These are phyloP conservation scores for Heteromurus nitidus DNA, from an alignment of 2,888 invertebrate genomes.

Conservation along the genomic window DNA sequence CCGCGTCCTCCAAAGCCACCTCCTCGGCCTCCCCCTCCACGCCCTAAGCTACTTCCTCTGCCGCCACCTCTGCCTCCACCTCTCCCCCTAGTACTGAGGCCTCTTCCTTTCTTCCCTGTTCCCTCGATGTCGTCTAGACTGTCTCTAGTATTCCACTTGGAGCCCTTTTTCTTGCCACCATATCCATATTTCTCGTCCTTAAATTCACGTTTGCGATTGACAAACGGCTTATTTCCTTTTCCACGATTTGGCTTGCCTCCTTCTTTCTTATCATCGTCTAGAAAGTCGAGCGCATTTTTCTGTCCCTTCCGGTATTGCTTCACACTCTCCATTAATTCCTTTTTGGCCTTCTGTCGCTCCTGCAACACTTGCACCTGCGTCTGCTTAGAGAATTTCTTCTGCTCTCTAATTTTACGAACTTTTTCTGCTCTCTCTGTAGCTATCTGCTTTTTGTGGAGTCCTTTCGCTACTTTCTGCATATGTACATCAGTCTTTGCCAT, in stretches of 20 bases:
- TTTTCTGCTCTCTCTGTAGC: slow-evolving; percentile 92
- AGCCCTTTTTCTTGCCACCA: slow-evolving; percentile 69
- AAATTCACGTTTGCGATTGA: slow-evolving; percentile 62
- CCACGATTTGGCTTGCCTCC: slow-evolving; percentile 24
- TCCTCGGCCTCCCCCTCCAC: not conserved
- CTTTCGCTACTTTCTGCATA: slow-evolving; percentile 90
- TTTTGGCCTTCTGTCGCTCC: slow-evolving; percentile 92
- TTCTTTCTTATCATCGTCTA: slow-evolving; percentile 79
- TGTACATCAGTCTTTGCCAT: slow-evolving; percentile 98
- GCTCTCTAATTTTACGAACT: slow-evolving; percentile 90
- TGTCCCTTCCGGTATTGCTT: slow-evolving; percentile 94
- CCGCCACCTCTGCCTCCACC: slow-evolving; percentile 30
- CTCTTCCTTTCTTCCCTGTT: slow-evolving; percentile 12
- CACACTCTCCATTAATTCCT: slow-evolving; percentile 91
- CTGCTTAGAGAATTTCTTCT: slow-evolving; percentile 94
- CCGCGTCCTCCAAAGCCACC: slow-evolving; percentile 45
- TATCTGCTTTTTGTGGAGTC: slow-evolving; percentile 88
- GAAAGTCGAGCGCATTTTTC: slow-evolving; percentile 86
- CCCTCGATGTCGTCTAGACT: slow-evolving; percentile 69
- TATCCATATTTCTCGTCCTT: slow-evolving; percentile 72
- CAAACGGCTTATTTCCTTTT: slow-evolving; percentile 34
- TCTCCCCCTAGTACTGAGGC: slow-evolving; percentile 21
- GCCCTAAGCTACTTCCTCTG: slow-evolving; percentile 25
- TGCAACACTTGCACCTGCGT: slow-evolving; percentile 89
- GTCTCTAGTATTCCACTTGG: slow-evolving; percentile 70